A percentile compares a stretch with the other conserved stretches of the same genome.
Conservation (phyloP, 2,113 vertebrate genomes). For the Acanthisitta chloris region DNA sequence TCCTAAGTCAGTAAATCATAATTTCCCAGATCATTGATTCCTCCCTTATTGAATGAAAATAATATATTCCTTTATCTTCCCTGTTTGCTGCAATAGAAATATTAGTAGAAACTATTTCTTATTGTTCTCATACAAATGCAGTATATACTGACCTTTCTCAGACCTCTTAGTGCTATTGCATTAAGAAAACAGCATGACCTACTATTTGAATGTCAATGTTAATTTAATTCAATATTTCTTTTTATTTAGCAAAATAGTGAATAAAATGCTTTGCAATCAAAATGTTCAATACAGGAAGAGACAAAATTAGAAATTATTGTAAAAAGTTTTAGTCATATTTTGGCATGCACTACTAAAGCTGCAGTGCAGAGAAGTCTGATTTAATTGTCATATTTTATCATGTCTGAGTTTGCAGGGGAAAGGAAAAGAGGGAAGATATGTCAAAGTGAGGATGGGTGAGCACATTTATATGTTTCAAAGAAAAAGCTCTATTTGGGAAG, state of each 20-base stretch:
- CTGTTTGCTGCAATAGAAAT: not conserved
- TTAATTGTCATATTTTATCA: not conserved
- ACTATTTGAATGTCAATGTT: not conserved
- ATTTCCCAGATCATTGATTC: not conserved
- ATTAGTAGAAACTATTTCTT: not conserved
- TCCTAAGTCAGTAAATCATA: not conserved
- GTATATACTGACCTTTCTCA: not conserved
- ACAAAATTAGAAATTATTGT: not conserved
- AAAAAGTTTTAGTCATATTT: not conserved
- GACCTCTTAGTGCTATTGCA: not conserved
- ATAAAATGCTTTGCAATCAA: not conserved
- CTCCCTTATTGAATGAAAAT: not conserved
- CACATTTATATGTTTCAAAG: accelerated
- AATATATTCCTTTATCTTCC: not conserved
- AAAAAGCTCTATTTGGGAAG: not conserved
- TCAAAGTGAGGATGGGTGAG: not conserved
- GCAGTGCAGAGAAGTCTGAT: not conserved
- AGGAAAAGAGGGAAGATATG: not conserved
- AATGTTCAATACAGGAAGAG: not conserved
- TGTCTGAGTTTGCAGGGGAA: not conserved
- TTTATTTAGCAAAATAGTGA: not conserved
- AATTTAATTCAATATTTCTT: not conserved
- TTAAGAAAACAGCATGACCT: not conserved
- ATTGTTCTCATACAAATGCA: not conserved
- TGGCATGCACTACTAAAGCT: not conserved